A percentile compares a stretch with the other conserved stretches of the same genome.
These are phyloP conservation scores for Apodemus agrarius DNA, from an alignment of 2,797 vertebrate genomes.

Conservation along the genomic window DNA sequence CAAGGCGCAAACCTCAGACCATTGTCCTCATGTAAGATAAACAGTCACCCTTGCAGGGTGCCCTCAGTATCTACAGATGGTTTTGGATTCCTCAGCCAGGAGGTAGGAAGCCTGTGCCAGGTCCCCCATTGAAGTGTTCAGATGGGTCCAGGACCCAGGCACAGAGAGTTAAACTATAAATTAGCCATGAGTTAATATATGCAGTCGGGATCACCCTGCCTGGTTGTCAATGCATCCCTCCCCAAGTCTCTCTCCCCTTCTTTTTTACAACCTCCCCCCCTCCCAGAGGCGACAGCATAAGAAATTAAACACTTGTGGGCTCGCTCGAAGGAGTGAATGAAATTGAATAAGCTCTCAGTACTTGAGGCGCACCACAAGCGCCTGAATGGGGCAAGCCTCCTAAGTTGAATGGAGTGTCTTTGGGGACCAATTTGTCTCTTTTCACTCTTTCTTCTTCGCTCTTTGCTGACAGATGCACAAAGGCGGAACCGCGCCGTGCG, in stretches of 20 bases:
- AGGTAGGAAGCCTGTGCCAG: conserved; percentile 32
- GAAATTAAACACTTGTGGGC: conserved; percentile 99
- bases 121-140: conserved; percentile 20
- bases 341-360: conserved; percentile 99
- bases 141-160: conserved; percentile 52
- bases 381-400: conserved; percentile 99
- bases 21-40: conserved; percentile 12
- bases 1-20: conserved; percentile 12
- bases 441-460: conserved; percentile 98
- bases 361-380: conserved; percentile 98
- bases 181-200: conserved; percentile 91
- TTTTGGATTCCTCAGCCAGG: conserved; percentile 16
- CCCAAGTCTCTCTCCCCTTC: conserved; percentile 82
- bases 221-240: conserved; percentile 93
- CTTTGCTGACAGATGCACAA: conserved; percentile 99
- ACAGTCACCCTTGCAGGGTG: neutral
- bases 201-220: conserved; percentile 94
- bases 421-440: conserved; percentile 99
- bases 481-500: conserved; percentile 99
- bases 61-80: neutral
- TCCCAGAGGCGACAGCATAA: conserved; percentile 90
- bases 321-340: conserved; percentile 97
- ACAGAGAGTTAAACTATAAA: conserved; percentile 81
- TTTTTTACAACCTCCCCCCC: neutral
- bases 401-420: conserved; percentile 99